Base-by-base conservation (phyloP, 1,140 invertebrate genomes). In the Monochamus saltuarius region DNA sequence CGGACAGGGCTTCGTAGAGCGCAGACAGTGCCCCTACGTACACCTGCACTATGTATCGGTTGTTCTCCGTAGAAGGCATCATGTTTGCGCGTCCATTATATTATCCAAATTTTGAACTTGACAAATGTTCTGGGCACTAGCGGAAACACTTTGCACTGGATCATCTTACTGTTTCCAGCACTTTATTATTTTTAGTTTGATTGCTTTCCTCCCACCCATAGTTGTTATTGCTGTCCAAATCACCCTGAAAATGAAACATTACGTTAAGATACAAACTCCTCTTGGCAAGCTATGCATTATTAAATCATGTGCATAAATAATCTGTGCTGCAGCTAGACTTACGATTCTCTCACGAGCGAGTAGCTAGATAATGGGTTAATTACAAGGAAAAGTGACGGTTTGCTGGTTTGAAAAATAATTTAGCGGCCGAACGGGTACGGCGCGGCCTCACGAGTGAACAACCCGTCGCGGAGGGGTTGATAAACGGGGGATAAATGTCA, bases 11-110 rank as follows among this genome's bases (percentile, higher is more conserved):
- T 78, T 96, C 94, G 80, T 92, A 93, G 75, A 94, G 88, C 65
- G 87, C 85, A 70, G 90, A 94, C 70, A 95, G 83, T 62, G 91
- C 88, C 57, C 93, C 94, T 69, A 95, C 91, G 81, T 92, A 94
- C 76, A 97, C 92, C 82, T 92, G 87, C 67, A 84, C 81, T 75
- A 84, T 84, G 70, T 82, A 82, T 72, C 82, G 77, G 73, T 64
- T 68, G 50, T 72, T 72, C 60, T 67, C 66, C 22, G 61, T 69
- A 34, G 66, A 51, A 35, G 60, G 47, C 62, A 67, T 61, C 53
- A 59, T 64, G 51, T 56, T 59, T 53, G 34, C 2, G 29, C 17
- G 45, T 39, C 11, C 40, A 16, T 16, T 29, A 29, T 29, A 29
- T 29, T 2, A 29, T 29, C 22, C 22, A 34, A 29, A 11, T 19